Base-by-base conservation (phyloP, 64 coral and sea anemone genomes). In the Actinia equina region DNA sequence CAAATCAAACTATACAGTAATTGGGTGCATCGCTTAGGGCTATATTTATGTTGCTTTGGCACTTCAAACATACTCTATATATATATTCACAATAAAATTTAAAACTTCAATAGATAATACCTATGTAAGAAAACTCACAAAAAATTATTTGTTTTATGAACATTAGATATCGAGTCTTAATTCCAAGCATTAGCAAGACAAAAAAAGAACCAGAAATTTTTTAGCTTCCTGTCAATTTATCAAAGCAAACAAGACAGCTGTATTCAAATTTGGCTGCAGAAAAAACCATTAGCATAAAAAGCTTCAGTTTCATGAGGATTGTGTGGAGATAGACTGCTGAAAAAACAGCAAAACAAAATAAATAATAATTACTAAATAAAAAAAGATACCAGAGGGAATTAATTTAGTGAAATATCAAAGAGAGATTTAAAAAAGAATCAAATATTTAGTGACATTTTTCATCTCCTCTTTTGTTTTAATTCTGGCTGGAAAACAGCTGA, bases 151-250 rank as follows among this genome's bases (percentile, higher is more conserved):
- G 0, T 37, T 37, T 37, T 37, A 37, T 37, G 30, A 37, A 37
- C 30, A 37, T 37, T 37, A 37, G 30, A 37, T 37, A 27, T 71
- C 25, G 23, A 71, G 5, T 71, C 9, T 26, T 71, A 27, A 26
- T 74, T 74, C 23, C 25, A 74, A 74, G n/a, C 9, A 15, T 37
- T 37, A 27, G n/a, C 27, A 74, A 74, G 13, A 74, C 23, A 74
- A 74, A 26, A 74, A 69, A 26, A 74, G 23, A 74, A 15, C 11
- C 69, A 74, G 69, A 26, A 26, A 26, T 30, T 57, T 74, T 41
- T 74, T 37, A 16, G 69, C 69, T 74, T 74, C 69, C 69, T 74
- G 69, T 74, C 69, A 74, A 30, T 74, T 74, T 30, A 41, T 41
- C 69, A 74, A 14, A 74, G 69, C 11, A 74, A 74, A 30, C 41